These are phyloP conservation scores for Hemichromis elongatus DNA, from an alignment of 2,113 vertebrate species.

Conservation along the genomic window DNA sequence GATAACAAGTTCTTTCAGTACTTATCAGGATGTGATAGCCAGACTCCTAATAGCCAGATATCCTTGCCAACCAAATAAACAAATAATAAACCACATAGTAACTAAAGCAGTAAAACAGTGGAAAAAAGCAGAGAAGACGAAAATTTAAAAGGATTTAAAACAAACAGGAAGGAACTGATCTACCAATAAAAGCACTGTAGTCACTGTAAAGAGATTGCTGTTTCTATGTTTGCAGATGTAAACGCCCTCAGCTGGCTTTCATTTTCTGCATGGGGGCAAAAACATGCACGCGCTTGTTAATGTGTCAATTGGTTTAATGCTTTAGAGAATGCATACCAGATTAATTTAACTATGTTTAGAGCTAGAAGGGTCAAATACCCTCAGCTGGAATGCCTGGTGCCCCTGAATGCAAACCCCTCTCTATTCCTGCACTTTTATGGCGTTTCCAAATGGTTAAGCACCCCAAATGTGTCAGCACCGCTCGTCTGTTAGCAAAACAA, in stretches of 20 bases:
- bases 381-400: constrained; percentile 23
- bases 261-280: constrained; percentile 27
- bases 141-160: not conserved
- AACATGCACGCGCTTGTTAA: constrained; percentile 51
- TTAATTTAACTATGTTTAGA: constrained; percentile 37
- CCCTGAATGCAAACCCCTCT: not conserved
- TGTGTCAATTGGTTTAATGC: constrained; percentile 63
- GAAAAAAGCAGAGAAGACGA: not conserved
- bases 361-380: not conserved
- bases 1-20: constrained; percentile 5
- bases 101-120: constrained; percentile 23
- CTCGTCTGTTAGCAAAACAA: constrained; percentile 25
- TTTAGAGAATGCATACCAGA: constrained; percentile 59
- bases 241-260: constrained; percentile 47
- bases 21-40: constrained; percentile 24
- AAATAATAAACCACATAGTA: constrained; percentile 37
- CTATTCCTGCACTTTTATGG: constrained; percentile 33
- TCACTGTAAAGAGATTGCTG: not conserved
- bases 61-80: constrained; percentile 22
- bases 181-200: not conserved
- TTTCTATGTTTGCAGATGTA: not conserved
- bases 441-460: constrained; percentile 41
- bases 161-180: not conserved
- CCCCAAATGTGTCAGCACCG: constrained; percentile 19
- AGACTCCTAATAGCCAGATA: not conserved